Evolutionary conservation across 2,888 invertebrate species (phyloP).

Genomic region (Strigamia transsilvanica): DNA sequence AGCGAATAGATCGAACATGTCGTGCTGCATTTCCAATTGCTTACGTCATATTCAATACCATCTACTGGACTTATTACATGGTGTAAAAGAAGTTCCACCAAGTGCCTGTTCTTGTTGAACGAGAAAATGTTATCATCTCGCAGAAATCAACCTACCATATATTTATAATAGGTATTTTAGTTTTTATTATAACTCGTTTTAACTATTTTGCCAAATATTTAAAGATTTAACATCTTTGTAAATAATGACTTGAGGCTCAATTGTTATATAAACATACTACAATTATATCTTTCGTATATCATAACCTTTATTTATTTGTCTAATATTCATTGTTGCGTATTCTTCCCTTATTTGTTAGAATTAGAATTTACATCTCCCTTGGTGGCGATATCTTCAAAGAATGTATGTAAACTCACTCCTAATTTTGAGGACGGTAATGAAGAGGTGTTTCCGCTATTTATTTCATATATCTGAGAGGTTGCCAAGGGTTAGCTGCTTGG

Average conservation of each 20-base stretch:
- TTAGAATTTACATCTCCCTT: no score
- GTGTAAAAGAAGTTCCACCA: not conserved
- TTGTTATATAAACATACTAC: not conserved
- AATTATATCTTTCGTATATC: not conserved
- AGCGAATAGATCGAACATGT: conserved; percentile 55
- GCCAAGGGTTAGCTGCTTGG: no score
- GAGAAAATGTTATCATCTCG: not conserved
- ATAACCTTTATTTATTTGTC: not conserved
- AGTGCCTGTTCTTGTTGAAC: conserved; percentile 24
- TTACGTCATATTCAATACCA: conserved; percentile 57
- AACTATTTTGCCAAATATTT: not conserved
- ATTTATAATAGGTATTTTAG: not conserved
- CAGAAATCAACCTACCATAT: not conserved
- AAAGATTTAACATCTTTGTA: not conserved
- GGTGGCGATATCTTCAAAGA: no score
- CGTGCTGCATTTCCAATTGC: conserved; percentile 57
- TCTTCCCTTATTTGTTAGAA: no score
- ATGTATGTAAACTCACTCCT: no score
- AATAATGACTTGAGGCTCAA: conserved; percentile 35
- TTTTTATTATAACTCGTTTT: not conserved
- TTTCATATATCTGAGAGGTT: no score
- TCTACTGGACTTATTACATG: conserved; percentile 58
- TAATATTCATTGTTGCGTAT: not conserved
- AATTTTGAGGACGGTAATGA: no score
- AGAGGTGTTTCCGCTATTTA: no score